Evolutionary conservation across 1,140 invertebrate genomes (phyloP).

Genomic region (Sinonovacula constricta): DNA sequence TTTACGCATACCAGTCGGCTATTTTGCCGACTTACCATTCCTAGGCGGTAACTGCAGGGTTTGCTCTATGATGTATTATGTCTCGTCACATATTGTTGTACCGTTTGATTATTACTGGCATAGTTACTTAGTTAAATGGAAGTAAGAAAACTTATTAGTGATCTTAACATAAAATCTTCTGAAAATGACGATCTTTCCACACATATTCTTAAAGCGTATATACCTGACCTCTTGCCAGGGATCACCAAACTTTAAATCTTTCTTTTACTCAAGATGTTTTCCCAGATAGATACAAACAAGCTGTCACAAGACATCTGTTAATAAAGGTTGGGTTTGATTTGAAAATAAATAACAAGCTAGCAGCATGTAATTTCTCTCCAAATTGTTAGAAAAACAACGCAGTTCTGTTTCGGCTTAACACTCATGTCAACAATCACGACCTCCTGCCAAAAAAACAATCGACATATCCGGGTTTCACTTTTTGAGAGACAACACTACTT

Average conservation of each 20-base stretch:
- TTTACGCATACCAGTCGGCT: no score
- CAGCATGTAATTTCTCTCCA: constrained; percentile 13
- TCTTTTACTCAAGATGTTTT: not conserved
- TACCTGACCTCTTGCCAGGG: not conserved
- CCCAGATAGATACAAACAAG: constrained; percentile 6
- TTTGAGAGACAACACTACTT: constrained; percentile 13
- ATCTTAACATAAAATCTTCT: not conserved
- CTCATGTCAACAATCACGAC: constrained; percentile 11
- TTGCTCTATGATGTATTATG: no score
- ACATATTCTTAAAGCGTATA: not conserved
- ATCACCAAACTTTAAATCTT: constrained; percentile 5
- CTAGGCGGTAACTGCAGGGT: no score
- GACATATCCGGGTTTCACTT: constrained; percentile 2
- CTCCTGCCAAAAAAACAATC: constrained; percentile 19
- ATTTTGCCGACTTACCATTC: no score
- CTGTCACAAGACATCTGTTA: constrained; percentile 11
- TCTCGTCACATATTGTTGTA: no score
- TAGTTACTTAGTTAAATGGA: no score
- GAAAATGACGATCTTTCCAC: no score
- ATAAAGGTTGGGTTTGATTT: constrained; percentile 12
- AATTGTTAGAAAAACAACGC: constrained; percentile 11
- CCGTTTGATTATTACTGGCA: no score
- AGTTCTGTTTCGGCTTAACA: constrained; percentile 20
- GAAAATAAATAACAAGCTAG: not conserved
- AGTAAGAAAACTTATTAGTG: no score